These are phyloP conservation scores for Gorsachius magnificus DNA, from an alignment of 2,797 vertebrate species.

Conservation along the genomic window DNA sequence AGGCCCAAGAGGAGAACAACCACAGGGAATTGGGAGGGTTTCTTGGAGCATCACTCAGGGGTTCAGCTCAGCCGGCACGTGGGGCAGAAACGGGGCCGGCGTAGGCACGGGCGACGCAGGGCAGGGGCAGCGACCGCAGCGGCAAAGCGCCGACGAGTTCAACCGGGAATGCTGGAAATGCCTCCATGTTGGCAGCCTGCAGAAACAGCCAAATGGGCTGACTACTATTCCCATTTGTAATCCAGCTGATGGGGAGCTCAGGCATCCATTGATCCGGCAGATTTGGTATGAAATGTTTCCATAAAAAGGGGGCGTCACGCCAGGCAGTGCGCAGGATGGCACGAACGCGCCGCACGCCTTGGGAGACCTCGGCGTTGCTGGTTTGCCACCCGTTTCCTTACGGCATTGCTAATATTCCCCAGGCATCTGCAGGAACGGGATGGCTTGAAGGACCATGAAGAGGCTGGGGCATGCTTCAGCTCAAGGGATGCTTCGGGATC, in stretches of 20 bases:
- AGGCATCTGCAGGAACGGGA: background rate
- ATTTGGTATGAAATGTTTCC: background rate
- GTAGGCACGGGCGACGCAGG: accelerated
- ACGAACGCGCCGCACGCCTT: accelerated
- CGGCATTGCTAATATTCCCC: background rate
- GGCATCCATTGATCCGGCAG: accelerated
- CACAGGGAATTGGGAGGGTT: background rate
- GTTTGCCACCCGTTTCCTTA: background rate
- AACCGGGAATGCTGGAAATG: accelerated
- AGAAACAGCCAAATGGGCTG: accelerated
- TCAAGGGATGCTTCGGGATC: background rate
- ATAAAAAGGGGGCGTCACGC: background rate
- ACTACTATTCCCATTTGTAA: background rate
- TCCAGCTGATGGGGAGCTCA: background rate
- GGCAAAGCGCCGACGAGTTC: background rate
- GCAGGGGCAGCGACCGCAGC: background rate
- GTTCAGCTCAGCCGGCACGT: accelerated
- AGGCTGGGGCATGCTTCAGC: background rate
- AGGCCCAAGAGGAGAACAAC: background rate
- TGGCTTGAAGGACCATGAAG: background rate
- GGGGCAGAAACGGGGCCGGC: accelerated
- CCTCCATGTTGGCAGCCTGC: background rate
- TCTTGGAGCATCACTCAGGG: background rate
- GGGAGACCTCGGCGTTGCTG: background rate
- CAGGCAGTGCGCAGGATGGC: background rate